Conservation (phyloP, 2,113 vertebrate species). For the Actinemys pallida region DNA sequence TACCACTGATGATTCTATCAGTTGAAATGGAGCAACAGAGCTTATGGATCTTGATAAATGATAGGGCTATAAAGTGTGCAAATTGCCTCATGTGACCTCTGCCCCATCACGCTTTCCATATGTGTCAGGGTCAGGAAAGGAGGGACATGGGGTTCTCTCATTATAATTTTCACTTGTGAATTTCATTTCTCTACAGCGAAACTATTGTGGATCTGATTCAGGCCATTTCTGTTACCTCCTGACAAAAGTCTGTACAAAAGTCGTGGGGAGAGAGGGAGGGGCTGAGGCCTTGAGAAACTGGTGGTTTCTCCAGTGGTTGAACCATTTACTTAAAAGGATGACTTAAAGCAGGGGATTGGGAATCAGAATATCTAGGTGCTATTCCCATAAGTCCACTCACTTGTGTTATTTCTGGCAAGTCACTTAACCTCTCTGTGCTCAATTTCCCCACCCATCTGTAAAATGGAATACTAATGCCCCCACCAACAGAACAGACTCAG, state of each 20-base stretch:
- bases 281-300: accelerated
- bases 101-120: neutral
- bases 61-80: neutral
- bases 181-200: neutral
- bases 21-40: neutral
- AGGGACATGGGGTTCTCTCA: neutral
- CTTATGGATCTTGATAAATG: neutral
- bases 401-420: neutral
- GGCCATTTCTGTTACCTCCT: neutral
- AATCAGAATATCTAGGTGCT: neutral
- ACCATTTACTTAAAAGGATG: neutral
- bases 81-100: neutral
- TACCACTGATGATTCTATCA: neutral
- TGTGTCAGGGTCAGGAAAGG: neutral
- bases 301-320: neutral
- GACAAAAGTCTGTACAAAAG: neutral
- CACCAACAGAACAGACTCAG: neutral
- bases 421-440: neutral
- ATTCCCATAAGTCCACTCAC: neutral
- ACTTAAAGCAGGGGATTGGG: neutral
- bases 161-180: accelerated
- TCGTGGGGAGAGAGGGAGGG: accelerated
- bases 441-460: neutral
- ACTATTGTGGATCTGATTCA: neutral
- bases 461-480: neutral